Conservation (phyloP, 2,888 invertebrate species). For the Amblyteles armatorius region DNA sequence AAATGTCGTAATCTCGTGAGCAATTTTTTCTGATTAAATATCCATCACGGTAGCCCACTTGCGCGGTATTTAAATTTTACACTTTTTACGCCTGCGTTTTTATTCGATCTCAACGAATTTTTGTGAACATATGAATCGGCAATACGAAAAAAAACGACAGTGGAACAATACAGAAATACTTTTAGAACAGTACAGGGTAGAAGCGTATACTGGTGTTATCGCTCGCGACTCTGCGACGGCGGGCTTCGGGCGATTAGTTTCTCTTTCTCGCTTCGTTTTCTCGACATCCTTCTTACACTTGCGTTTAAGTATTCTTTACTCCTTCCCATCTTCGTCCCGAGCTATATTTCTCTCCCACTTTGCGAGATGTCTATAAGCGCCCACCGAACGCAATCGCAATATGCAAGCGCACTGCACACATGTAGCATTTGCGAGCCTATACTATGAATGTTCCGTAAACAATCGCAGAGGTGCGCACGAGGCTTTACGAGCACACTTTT, state of each 20-base stretch:
- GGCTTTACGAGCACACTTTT: constrained; percentile 11
- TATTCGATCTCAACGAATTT: neutral
- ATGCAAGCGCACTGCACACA: neutral
- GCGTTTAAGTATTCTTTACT: constrained; percentile 15
- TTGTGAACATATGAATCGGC: neutral
- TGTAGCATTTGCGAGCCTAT: neutral
- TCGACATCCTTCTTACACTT: constrained; percentile 15
- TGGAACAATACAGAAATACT: neutral
- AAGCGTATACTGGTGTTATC: constrained; percentile 49
- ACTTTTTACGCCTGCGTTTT: no score
- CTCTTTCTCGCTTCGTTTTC: constrained; percentile 5
- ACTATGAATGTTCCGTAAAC: constrained; percentile 8
- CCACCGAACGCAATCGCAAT: neutral
- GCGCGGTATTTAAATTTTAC: neutral
- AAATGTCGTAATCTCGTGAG: neutral
- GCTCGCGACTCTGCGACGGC: constrained; percentile 20
- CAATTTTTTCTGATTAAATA: neutral
- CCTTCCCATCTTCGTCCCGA: constrained; percentile 33
- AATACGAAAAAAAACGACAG: neutral
- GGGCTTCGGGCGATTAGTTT: constrained; percentile 40
- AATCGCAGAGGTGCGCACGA: constrained; percentile 16
- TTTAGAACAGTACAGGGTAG: constrained; percentile 6
- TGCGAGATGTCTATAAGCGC: constrained; percentile 3
- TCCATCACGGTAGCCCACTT: neutral
- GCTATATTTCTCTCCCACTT: constrained; percentile 24